phyloP scores from a whole-genome alignment of 2,797 vertebrate genomes.

The Brachyalestes nurse region DNA sequence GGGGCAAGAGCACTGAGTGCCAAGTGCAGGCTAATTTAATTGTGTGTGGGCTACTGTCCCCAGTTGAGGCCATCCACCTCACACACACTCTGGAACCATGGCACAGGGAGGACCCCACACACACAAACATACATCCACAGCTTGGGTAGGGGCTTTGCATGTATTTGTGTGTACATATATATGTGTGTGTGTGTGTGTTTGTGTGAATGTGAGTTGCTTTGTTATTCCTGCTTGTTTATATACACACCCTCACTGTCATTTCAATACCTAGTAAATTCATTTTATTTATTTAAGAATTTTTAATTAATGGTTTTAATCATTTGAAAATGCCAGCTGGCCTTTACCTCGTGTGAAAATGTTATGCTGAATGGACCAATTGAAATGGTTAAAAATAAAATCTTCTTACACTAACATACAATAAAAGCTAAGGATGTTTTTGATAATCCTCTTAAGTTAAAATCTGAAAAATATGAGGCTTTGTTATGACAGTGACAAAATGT shows the following conservation, averaged over 20 bases:
- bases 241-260: no score
- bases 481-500: neutral
- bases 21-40: slow-evolving; percentile 68
- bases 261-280: no score
- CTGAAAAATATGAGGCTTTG: no score
- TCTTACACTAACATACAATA: no score
- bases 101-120: slow-evolving; percentile 12
- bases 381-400: neutral
- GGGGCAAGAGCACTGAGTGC: slow-evolving; percentile 62
- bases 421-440: no score
- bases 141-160: neutral
- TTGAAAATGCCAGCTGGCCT: neutral
- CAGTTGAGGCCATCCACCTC: slow-evolving; percentile 52
- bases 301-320: no score
- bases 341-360: neutral
- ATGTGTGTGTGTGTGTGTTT: no score
- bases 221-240: no score
- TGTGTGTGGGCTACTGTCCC: slow-evolving; percentile 57
- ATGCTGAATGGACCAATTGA: neutral
- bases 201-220: no score
- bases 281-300: no score
- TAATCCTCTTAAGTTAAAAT: no score
- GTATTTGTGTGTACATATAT: neutral
- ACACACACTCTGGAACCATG: slow-evolving; percentile 16
- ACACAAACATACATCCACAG: neutral